These are phyloP conservation scores for Dolichomitus sp. DNA, from an alignment of 2,888 invertebrate species.

Conservation along the genomic window DNA sequence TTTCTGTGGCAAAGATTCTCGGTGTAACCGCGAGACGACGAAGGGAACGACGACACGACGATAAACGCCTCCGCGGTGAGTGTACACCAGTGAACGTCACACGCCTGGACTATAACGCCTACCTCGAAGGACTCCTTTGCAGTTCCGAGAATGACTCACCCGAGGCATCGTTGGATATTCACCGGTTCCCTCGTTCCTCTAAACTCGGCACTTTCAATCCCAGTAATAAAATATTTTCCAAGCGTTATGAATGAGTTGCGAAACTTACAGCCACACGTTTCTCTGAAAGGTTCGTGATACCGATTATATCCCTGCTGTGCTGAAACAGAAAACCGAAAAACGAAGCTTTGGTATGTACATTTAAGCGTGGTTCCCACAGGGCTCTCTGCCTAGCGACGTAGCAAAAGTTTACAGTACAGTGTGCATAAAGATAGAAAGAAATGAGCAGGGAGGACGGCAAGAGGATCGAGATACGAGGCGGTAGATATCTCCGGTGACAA, in stretches of 20 bases:
- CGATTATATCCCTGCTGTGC: constrained; percentile 17
- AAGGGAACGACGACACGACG: constrained; percentile 53
- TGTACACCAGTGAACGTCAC: constrained; percentile 34
- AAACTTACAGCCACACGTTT: constrained; percentile 28
- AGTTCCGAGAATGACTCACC: constrained; percentile 71
- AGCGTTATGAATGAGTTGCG: constrained; percentile 40
- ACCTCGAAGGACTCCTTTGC: constrained; percentile 43
- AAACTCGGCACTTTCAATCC: background rate
- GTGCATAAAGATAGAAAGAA: constrained; percentile 31
- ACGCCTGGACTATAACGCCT: constrained; percentile 44
- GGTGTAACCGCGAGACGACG: constrained; percentile 6
- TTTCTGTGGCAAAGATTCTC: constrained; percentile 19
- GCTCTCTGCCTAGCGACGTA: constrained; percentile 13
- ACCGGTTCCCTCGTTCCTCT: constrained; percentile 1
- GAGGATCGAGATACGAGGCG: constrained; percentile 58
- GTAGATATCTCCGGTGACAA: constrained; percentile 63
- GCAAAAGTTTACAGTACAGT: background rate
- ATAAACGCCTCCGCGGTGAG: constrained; percentile 71
- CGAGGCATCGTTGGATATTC: constrained; percentile 27
- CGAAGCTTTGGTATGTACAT: constrained; percentile 57
- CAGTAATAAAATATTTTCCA: constrained; percentile 7
- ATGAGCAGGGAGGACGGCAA: constrained; percentile 8
- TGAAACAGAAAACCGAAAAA: constrained; percentile 65
- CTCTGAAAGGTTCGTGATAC: constrained; percentile 27
- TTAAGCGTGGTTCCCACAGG: constrained; percentile 64